Evolutionary conservation across 1,140 invertebrate species (phyloP), one percentile per base, ranked within the genome.

Genomic region (Neotoxoptera formosana): DNA sequence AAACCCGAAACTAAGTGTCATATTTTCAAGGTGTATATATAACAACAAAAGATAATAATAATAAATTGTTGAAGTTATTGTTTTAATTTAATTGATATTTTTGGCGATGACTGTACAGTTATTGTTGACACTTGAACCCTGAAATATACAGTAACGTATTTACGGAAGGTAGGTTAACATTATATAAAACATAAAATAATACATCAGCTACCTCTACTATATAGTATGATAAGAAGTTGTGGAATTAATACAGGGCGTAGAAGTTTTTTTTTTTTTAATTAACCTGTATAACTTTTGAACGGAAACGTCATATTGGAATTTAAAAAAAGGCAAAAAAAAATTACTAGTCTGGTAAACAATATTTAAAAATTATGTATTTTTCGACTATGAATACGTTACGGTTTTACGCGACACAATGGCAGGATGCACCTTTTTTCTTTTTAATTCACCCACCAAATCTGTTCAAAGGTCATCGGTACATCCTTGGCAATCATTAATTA

Each of bases 401-500:
- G 53, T 41, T 90, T 90, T 67, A 20, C 81, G 23, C 67, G 20
- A 83, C 67, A 93, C 91, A 93, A 93, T 93, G 91, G 30, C 91
- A 83, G 91, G 91, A 93, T 56, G 81, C 48, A 21, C 47, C 47
- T 6, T 45, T 41, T 92, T 84, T 92, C 23, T 83, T 92, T 53
- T 30, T 92, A 92, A 30, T 92, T 83, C 91, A 53, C 90, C 90
- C 90, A 91, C 90, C 41, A 81, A 84, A 91, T 92, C 91, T 53
- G 91, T 84, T 51, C 81, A 92, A 92, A 92, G 91, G 91, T 92
- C 91, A 84, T 53, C 76, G 48, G 91, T 93, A 56, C 81, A 86
- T 93, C 91, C 81, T 93, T 36, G 51, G 48, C 67, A 34, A 36
- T 93, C 81, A 91, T 81, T 92, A 92, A 56, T 81, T 51, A 92